Percentiles rank a stretch among this genome's conserved stretches.
phyloP scores from a whole-genome alignment of 2,113 vertebrate species.

The Notiomystis cincta region DNA sequence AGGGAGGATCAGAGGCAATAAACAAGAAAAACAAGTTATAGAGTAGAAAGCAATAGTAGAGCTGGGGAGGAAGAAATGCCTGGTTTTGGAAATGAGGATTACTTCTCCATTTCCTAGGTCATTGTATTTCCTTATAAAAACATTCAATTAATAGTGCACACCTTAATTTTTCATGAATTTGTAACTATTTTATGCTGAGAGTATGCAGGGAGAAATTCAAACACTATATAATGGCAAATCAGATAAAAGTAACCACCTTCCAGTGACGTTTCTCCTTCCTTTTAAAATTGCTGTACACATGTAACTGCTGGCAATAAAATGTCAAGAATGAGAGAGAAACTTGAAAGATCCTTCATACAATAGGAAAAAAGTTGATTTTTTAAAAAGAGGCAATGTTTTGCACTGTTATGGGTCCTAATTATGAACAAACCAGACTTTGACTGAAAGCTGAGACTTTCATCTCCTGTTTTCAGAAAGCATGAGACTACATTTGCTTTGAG shows the following conservation, averaged over 20 bases:
- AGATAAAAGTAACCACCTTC: background rate
- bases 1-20: background rate
- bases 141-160: background rate
- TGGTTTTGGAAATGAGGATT: background rate
- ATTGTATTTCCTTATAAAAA: background rate
- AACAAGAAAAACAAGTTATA: background rate
- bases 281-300: background rate
- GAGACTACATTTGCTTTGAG: conserved; percentile 34
- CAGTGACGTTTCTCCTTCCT: background rate
- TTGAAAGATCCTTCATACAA: background rate
- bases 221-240: background rate
- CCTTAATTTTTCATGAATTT: background rate
- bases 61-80: background rate
- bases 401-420: background rate
- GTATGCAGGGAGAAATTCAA: background rate
- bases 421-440: background rate
- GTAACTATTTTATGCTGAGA: background rate
- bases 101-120: background rate
- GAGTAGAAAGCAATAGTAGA: background rate
- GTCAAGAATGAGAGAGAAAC: background rate
- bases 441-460: conserved; percentile 15
- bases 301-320: background rate
- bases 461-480: conserved; percentile 15
- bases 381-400: background rate
- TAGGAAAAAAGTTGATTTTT: background rate